These are phyloP conservation scores for Zaprionus lachaisei DNA, from an alignment of 1,140 invertebrate genomes.

Conservation along the genomic window DNA sequence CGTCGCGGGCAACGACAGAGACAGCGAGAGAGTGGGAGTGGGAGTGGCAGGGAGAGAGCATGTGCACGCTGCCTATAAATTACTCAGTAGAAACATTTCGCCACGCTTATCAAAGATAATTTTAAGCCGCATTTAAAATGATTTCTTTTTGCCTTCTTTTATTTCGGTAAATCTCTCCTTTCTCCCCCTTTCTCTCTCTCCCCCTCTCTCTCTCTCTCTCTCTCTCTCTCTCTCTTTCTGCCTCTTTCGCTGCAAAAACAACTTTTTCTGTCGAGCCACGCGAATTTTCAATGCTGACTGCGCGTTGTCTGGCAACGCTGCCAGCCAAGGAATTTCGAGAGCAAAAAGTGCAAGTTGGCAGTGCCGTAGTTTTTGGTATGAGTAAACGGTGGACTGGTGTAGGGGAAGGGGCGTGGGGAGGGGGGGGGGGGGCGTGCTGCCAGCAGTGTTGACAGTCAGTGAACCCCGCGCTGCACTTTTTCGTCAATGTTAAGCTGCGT, in stretches of 20 bases:
- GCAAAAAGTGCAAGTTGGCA: constrained; percentile 53
- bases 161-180: not conserved
- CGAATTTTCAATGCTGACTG: constrained; percentile 62
- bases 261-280: constrained; percentile 53
- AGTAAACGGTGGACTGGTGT: not conserved
- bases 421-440: constrained; percentile 7
- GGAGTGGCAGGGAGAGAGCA: not conserved
- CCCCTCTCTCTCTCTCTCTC: not conserved
- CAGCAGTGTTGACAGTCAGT: constrained; percentile 71
- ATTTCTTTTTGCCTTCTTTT: constrained; percentile 70
- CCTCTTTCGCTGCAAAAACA: not conserved
- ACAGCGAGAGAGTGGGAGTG: not conserved
- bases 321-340: constrained; percentile 10
- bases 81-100: constrained; percentile 61
- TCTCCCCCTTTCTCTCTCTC: not conserved
- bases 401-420: constrained; percentile 4
- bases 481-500: constrained; percentile 57
- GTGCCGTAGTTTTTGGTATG: not conserved
- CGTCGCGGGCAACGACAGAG: not conserved
- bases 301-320: constrained; percentile 74
- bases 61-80: constrained; percentile 41
- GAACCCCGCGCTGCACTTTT: constrained; percentile 67
- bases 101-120: constrained; percentile 77
- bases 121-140: constrained; percentile 79
- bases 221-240: not conserved